Evolutionary conservation across 1,140 invertebrate genomes (phyloP), one percentile per base, ranked within the genome.

Genomic region (Bombus terrestris): DNA sequence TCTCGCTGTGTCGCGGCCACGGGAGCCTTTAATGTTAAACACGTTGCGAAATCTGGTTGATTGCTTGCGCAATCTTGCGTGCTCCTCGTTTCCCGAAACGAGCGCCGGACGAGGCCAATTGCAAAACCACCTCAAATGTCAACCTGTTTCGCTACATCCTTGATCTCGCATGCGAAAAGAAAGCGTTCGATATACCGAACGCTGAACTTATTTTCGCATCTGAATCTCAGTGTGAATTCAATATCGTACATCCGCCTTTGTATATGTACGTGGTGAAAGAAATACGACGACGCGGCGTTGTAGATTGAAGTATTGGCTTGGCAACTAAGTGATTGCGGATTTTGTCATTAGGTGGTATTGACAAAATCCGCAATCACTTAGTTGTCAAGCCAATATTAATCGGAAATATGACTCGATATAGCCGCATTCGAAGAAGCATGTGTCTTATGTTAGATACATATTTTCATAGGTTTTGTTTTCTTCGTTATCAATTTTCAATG

Each of bases 11-110:
- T 59, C 74, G 81, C 74, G 68, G 69, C 73, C 72, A 68, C 80
- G 66, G 85, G 64, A 84, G 81, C 73, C 68, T 87, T 76, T 84
- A 74, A 79, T 64, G 68, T 79, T 85, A 80, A 80, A 64, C 72
- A 57, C 74, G 74, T 88, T 86, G 64, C 86, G 86, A 87, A 91
- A 91, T 57, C 71, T 28, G 47, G 74, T 62, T 43, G 59, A 84
- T 78, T 74, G 37, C 41, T 91, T 82, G 64, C 85, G 80, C 74
- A 87, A 89, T 59, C 32, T 5, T 25, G 32, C 37, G 9, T 72
- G 32, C 69, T 76, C 82, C 71, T 85, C 69, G 37, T 89, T 88
- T 87, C 77, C 75, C 89, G 59, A 62, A 89, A 89, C 76, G 66
- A 75, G 25, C 28, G 12, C 71, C n/a, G 83, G 72, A 74, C 68